Conservation (phyloP, 1,140 invertebrate species). For the Caenorhabditis inopinata region DNA sequence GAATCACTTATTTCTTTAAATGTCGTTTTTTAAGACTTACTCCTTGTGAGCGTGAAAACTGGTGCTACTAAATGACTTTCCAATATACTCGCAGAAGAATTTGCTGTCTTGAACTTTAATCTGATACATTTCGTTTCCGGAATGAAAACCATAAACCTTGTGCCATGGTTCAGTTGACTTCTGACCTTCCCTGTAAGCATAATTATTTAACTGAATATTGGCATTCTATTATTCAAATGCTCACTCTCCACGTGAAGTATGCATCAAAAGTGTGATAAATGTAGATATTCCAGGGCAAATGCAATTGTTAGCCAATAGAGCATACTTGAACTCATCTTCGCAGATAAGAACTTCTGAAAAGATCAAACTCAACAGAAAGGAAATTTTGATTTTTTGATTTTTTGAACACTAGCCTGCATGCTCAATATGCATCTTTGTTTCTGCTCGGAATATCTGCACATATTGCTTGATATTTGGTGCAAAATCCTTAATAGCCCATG, state of each 20-base stretch:
- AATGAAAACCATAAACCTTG: conserved; percentile 89
- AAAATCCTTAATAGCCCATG: conserved; percentile 97
- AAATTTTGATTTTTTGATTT: neutral
- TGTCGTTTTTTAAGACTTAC: conserved; percentile 71
- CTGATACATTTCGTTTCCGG: conserved; percentile 98
- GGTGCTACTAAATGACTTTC: conserved; percentile 96
- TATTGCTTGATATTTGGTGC: conserved; percentile 92
- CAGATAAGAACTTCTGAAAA: conserved; percentile 77
- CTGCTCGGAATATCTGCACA: conserved; percentile 93
- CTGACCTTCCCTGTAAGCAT: conserved; percentile 82
- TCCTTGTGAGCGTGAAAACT: conserved; percentile 97
- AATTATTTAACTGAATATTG: neutral
- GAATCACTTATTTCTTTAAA: neutral
- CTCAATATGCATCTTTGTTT: conserved; percentile 96
- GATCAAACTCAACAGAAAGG: too few species aligned
- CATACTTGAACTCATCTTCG: conserved; percentile 94
- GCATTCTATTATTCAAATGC: conserved; percentile 67
- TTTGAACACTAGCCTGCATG: conserved; percentile 74
- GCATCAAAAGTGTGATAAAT: conserved; percentile 86
- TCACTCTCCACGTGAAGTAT: conserved; percentile 93
- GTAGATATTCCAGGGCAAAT: conserved; percentile 94
- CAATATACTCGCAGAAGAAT: conserved; percentile 96
- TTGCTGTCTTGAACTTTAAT: conserved; percentile 87
- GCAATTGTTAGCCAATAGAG: conserved; percentile 92
- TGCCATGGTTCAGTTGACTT: conserved; percentile 96